Percentiles rank a stretch among this genome's conserved stretches.
phyloP scores from a whole-genome alignment of 2,113 vertebrate genomes.

The Dendrocopos noguchii region DNA sequence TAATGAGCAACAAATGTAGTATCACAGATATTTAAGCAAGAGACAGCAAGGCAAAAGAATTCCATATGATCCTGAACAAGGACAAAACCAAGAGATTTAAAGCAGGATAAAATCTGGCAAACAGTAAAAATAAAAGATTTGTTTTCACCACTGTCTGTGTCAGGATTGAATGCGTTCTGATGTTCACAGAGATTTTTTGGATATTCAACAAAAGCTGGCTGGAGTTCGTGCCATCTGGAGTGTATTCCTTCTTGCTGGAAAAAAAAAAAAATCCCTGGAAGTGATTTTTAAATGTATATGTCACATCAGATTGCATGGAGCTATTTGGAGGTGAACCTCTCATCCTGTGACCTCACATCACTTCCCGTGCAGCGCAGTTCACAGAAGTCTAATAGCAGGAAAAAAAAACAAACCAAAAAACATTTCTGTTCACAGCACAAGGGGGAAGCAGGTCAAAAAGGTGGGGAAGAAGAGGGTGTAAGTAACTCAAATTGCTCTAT shows the following conservation, averaged over 20 bases:
- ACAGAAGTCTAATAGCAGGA: slow-evolving; percentile 33
- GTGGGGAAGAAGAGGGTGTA: background rate
- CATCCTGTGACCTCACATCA: slow-evolving; percentile 28
- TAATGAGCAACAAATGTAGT: background rate
- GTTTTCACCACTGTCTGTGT: background rate
- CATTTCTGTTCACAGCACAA: slow-evolving; percentile 29
- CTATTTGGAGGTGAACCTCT: slow-evolving; percentile 11
- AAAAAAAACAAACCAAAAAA: background rate
- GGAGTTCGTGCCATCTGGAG: background rate
- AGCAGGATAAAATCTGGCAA: background rate
- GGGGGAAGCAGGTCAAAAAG: slow-evolving; percentile 32
- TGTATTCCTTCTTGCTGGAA: background rate
- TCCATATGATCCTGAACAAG: background rate
- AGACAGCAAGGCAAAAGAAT: background rate
- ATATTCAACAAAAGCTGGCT: background rate
- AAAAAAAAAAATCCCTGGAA: background rate
- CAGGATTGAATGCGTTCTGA: background rate
- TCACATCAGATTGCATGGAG: slow-evolving; percentile 28
- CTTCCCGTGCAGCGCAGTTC: background rate
- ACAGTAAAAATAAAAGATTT: background rate
- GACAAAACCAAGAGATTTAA: background rate
- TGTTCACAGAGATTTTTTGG: background rate
- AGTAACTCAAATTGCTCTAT: slow-evolving; percentile 28
- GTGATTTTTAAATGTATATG: slow-evolving; percentile 12
- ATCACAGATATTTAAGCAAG: background rate